Percentiles rank a stretch among this genome's conserved stretches.
Evolutionary conservation across 2,797 vertebrate species (phyloP).

Genomic region (Poecile montanus): DNA sequence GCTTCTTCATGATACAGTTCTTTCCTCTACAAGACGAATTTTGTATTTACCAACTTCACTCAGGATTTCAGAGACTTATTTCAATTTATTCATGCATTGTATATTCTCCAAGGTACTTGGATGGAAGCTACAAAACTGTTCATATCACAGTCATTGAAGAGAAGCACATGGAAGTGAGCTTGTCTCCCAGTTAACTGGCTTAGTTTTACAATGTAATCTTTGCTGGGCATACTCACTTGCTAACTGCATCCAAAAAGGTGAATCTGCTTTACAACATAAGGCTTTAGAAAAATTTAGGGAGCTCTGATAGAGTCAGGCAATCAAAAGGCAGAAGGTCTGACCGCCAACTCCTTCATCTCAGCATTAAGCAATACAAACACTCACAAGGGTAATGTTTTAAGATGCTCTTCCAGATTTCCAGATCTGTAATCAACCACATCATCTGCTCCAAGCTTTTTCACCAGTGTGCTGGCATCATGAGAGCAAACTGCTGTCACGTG

Average conservation of each 20-base stretch:
- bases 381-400: slow-evolving; percentile 84
- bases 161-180: neutral
- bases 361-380: slow-evolving; percentile 39
- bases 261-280: neutral
- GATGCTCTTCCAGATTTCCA: slow-evolving; percentile 79
- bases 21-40: neutral
- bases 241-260: neutral
- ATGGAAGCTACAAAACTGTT: neutral
- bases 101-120: neutral
- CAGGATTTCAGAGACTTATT: neutral
- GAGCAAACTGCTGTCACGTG: slow-evolving; percentile 96
- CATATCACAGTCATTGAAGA: neutral
- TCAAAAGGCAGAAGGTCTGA: neutral
- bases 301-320: neutral
- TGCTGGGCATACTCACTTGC: neutral
- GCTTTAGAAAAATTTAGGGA: neutral
- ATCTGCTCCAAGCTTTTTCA: slow-evolving; percentile 88
- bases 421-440: slow-evolving; percentile 88
- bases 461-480: slow-evolving; percentile 83
- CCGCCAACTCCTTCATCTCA: neutral
- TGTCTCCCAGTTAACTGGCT: neutral
- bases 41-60: neutral
- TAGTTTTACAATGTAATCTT: neutral
- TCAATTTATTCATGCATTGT: slow-evolving; percentile 11
- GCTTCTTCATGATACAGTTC: neutral